phyloP scores from a whole-genome alignment of 2,888 invertebrate species.

The Hylaea fasciaria region DNA sequence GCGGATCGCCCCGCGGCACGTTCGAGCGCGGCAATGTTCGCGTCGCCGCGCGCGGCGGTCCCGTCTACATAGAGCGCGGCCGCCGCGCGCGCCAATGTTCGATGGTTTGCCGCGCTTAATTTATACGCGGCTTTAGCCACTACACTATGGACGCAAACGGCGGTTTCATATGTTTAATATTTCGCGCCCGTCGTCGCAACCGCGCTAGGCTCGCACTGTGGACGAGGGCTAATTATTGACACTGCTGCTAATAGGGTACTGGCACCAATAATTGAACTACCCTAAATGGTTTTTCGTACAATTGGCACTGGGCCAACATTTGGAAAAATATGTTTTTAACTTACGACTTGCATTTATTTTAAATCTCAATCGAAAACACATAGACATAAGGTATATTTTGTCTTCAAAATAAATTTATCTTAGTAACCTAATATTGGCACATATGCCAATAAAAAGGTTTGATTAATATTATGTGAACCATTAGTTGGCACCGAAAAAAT shows the following conservation, averaged over 20 bases:
- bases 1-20: too few species aligned
- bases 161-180: too few species aligned
- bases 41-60: too few species aligned
- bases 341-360: slow-evolving; percentile 15
- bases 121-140: too few species aligned
- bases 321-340: slow-evolving; percentile 16
- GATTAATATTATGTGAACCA: slow-evolving; percentile 15
- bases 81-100: too few species aligned
- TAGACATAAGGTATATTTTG: slow-evolving; percentile 10
- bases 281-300: slow-evolving; percentile 17
- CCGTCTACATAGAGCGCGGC: too few species aligned
- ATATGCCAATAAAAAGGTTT: slow-evolving; percentile 18
- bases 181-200: too few species aligned
- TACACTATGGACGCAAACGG: too few species aligned
- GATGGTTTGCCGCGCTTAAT: too few species aligned
- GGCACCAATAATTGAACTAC: too few species aligned
- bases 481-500: slow-evolving; percentile 16
- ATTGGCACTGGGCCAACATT: slow-evolving; percentile 17
- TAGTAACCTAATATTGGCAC: slow-evolving; percentile 15
- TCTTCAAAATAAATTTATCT: slow-evolving; percentile 12
- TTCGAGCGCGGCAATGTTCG: too few species aligned
- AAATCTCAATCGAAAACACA: slow-evolving; percentile 13
- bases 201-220: too few species aligned
- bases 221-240: slow-evolving; percentile 17
- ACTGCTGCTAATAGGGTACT: slow-evolving; percentile 16